These are phyloP conservation scores for Amphiprion clarkii DNA, from an alignment of 2,797 vertebrate species.

Conservation along the genomic window DNA sequence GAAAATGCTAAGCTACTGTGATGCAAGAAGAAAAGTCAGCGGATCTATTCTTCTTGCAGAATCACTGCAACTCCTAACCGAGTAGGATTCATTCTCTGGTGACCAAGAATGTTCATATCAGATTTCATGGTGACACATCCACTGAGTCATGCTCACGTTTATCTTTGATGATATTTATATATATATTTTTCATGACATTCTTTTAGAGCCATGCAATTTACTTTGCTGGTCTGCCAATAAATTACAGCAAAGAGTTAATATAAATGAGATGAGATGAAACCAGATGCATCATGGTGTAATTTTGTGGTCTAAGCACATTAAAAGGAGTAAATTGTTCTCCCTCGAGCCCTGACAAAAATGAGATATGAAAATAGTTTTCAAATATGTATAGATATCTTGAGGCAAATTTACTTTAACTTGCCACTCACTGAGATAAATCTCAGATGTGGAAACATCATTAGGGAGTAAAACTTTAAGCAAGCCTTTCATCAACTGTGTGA, in stretches of 20 bases:
- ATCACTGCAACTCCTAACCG: too few species aligned
- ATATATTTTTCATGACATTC: not conserved
- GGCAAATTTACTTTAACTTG: slow-evolving; percentile 35
- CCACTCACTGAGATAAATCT: slow-evolving; percentile 13
- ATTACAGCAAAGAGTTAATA: slow-evolving; percentile 13
- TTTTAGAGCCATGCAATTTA: not conserved
- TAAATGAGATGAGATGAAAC: slow-evolving; percentile 20
- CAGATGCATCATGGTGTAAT: not conserved
- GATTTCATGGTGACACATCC: not conserved
- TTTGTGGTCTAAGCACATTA: slow-evolving; percentile 18
- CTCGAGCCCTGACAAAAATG: slow-evolving; percentile 13
- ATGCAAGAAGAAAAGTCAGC: too few species aligned
- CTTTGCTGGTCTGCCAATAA: slow-evolving; percentile 5
- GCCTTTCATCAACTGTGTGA: slow-evolving; percentile 33
- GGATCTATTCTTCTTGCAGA: too few species aligned
- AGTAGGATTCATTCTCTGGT: not conserved
- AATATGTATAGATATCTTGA: slow-evolving; percentile 53
- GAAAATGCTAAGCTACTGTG: too few species aligned
- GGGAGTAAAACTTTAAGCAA: slow-evolving; percentile 26
- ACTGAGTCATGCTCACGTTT: not conserved
- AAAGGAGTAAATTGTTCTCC: slow-evolving; percentile 21
- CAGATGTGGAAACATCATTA: slow-evolving; percentile 56
- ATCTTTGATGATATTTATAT: not conserved
- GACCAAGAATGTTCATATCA: not conserved
- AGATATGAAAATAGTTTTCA: slow-evolving; percentile 23